These are phyloP conservation scores for Lissonota sp. DNA, from an alignment of 2,888 invertebrate genomes.

Conservation along the genomic window DNA sequence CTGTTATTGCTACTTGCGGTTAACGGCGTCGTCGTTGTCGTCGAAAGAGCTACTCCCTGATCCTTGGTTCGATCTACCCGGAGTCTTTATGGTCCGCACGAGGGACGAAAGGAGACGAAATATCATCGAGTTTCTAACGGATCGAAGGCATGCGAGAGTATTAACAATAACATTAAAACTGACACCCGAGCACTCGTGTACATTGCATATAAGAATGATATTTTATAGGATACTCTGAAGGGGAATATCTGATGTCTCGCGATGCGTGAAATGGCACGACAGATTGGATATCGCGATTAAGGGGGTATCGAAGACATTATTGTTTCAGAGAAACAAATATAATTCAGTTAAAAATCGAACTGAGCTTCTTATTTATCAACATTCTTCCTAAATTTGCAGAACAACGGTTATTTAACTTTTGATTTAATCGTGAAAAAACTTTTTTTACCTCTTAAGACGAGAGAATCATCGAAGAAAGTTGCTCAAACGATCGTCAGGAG, in stretches of 20 bases:
- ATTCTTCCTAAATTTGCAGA: too few relatives aligned
- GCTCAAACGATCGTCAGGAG: conserved; percentile 5
- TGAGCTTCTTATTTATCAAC: too few relatives aligned
- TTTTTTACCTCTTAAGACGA: too few relatives aligned
- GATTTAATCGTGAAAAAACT: too few relatives aligned
- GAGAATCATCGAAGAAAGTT: too few relatives aligned
- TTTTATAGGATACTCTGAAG: neutral
- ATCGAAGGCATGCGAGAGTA: conserved; percentile 45
- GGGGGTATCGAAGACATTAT: conserved; percentile 15
- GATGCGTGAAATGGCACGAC: conserved; percentile 39
- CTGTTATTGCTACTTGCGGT: conserved; percentile 69
- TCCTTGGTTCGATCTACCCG: conserved; percentile 52
- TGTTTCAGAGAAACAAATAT: too few relatives aligned
- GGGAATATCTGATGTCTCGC: conserved; percentile 36
- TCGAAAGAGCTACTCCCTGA: conserved; percentile 28
- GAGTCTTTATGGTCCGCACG: conserved; percentile 48
- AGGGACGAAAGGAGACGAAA: conserved; percentile 4
- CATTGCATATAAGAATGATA: conserved; percentile 20
- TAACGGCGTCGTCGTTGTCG: conserved; percentile 60
- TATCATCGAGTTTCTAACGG: conserved; percentile 41
- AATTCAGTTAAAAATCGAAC: too few relatives aligned
- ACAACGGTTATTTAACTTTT: too few relatives aligned
- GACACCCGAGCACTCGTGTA: conserved; percentile 21
- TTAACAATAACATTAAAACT: conserved; percentile 35
- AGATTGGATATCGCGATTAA: conserved; percentile 28